Percentiles rank a stretch among this genome's conserved stretches.
These are phyloP conservation scores for Prunella fulvescens DNA, from an alignment of 2,113 vertebrate species.

Conservation along the genomic window DNA sequence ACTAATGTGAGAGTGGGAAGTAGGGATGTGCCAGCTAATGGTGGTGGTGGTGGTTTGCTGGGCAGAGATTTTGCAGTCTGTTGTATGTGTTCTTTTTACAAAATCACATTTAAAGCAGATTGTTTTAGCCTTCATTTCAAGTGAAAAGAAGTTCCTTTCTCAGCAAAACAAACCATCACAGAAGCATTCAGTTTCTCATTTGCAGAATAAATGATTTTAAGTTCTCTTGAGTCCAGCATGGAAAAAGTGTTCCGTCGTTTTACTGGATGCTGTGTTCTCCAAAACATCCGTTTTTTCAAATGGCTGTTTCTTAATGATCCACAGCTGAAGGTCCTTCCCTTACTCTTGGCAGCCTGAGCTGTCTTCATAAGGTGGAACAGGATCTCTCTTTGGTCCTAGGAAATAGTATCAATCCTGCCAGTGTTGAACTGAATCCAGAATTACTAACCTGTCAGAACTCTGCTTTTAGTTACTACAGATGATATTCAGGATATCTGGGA, in stretches of 20 bases:
- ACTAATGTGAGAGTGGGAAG: not conserved
- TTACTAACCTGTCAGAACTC: not conserved
- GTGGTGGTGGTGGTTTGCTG: not conserved
- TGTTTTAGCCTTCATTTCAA: not conserved
- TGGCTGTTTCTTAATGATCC: not conserved
- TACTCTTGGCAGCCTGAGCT: not conserved
- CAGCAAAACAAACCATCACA: constrained; percentile 5
- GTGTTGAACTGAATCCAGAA: constrained; percentile 29
- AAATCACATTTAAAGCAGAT: not conserved
- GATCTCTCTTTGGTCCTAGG: not conserved
- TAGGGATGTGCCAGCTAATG: not conserved
- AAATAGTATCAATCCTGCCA: too few relatives aligned
- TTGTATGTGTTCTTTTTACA: not conserved
- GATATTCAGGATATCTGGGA: not conserved
- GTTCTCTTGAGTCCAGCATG: not conserved
- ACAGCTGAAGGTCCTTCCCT: constrained; percentile 39
- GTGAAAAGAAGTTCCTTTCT: constrained; percentile 20
- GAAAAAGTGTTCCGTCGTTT: not conserved
- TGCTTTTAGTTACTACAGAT: not conserved
- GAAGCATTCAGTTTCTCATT: not conserved
- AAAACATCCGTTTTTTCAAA: not conserved
- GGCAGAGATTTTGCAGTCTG: not conserved
- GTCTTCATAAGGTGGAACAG: constrained; percentile 16
- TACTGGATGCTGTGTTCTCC: not conserved
- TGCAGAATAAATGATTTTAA: constrained; percentile 5